Evolutionary conservation across 37 sponge, comb jelly and placozoan species (phyloP).

Genomic region (Axinella damicornis): DNA sequence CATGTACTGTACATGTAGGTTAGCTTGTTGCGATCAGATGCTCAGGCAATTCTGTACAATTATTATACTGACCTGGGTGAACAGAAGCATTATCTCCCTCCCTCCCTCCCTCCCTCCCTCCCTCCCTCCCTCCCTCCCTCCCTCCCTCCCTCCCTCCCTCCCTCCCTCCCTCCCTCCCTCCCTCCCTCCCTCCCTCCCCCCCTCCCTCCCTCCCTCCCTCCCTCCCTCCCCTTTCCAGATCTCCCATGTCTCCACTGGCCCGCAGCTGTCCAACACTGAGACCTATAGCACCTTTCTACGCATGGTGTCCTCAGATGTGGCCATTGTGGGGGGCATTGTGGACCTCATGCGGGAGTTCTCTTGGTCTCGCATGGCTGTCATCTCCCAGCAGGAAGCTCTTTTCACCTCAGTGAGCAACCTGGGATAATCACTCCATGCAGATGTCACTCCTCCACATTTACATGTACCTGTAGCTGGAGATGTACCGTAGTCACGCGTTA

Average conservation of each 20-base stretch:
- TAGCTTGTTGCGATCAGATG: too few species aligned
- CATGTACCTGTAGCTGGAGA: too few species aligned
- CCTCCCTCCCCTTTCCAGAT: constrained; percentile 19
- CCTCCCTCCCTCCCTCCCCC: neutral
- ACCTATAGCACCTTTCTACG: constrained; percentile 47
- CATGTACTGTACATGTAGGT: too few species aligned
- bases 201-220: neutral
- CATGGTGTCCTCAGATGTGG: constrained; percentile 62
- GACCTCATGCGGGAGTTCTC: constrained; percentile 32
- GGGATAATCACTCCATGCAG: too few species aligned
- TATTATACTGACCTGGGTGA: too few species aligned
- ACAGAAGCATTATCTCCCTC: too few species aligned
- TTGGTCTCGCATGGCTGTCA: constrained; percentile 68
- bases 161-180: neutral
- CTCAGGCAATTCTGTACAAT: too few species aligned
- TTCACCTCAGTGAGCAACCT: constrained; percentile 42
- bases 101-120: too few species aligned
- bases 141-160: too few species aligned
- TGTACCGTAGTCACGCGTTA: too few species aligned
- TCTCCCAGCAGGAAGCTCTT: constrained; percentile 41
- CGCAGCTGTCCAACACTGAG: constrained; percentile 22
- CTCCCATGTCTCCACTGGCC: constrained; percentile 56
- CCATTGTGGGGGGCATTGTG: constrained; percentile 21
- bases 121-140: too few species aligned
- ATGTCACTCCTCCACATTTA: too few species aligned